Evolutionary conservation across 2,888 invertebrate species (phyloP).

Genomic region (Ormyrus nitidulus): DNA sequence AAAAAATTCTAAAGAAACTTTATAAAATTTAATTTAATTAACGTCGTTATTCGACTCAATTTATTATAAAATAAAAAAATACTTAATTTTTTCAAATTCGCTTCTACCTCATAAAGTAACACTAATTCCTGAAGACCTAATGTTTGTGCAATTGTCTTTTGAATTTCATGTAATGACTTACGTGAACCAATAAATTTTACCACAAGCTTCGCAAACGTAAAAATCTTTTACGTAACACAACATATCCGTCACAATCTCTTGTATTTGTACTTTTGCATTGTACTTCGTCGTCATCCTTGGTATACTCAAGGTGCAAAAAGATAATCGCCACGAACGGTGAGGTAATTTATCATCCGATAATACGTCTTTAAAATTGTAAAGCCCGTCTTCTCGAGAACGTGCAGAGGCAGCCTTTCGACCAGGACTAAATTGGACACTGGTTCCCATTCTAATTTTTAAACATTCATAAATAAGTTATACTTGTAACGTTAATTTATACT

Average conservation of each 20-base stretch:
- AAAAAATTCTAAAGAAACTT: neutral
- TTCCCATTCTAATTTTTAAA: neutral
- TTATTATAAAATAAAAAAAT: constrained; percentile 14
- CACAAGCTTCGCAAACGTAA: constrained; percentile 84
- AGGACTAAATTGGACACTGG: constrained; percentile 8
- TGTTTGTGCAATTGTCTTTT: too few relatives aligned
- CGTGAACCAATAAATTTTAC: constrained; percentile 84
- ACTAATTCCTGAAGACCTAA: neutral
- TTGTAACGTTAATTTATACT: too few relatives aligned
- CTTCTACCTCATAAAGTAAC: constrained; percentile 25
- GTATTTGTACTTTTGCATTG: constrained; percentile 78
- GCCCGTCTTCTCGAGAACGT: too few relatives aligned
- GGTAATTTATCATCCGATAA: neutral
- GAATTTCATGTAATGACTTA: too few relatives aligned
- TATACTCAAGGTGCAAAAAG: constrained; percentile 72
- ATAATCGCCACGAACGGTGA: constrained; percentile 68
- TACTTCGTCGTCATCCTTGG: constrained; percentile 77
- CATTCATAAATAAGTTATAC: too few relatives aligned
- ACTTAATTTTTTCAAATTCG: constrained; percentile 37
- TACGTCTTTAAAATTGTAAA: too few relatives aligned
- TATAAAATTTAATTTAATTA: neutral
- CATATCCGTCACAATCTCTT: constrained; percentile 76
- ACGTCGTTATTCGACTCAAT: neutral
- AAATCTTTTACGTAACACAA: constrained; percentile 77
- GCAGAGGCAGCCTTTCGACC: neutral